Evolutionary conservation across 2,797 vertebrate genomes (phyloP).

Genomic region (Myotis pilosus): DNA sequence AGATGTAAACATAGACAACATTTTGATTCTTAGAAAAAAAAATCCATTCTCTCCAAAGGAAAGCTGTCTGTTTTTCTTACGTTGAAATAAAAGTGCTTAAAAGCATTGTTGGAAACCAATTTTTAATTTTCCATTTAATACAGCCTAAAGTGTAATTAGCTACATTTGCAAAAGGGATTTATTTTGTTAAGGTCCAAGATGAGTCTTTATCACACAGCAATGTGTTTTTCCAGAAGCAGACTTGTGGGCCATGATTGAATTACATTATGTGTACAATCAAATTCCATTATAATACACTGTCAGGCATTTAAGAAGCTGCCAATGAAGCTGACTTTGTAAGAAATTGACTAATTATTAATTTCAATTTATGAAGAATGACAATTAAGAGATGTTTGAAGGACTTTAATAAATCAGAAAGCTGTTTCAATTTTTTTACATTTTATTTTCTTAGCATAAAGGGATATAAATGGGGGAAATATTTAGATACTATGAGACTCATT

Average conservation of each 20-base stretch:
- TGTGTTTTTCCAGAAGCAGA: slow-evolving; percentile 44
- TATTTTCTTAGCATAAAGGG: slow-evolving; percentile 12
- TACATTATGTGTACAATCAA: not conserved
- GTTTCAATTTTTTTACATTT: slow-evolving; percentile 39
- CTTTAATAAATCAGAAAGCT: slow-evolving; percentile 51
- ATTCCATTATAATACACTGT: slow-evolving; percentile 16
- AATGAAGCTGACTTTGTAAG: slow-evolving; percentile 24
- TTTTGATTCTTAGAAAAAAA: not conserved
- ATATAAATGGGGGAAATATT: slow-evolving; percentile 29
- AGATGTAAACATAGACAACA: slow-evolving; percentile 1
- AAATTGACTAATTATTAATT: slow-evolving; percentile 16
- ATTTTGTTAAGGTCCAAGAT: slow-evolving; percentile 47
- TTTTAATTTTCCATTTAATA: slow-evolving; percentile 50
- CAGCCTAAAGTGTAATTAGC: slow-evolving; percentile 20
- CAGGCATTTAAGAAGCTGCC: not conserved
- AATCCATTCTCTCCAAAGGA: not conserved
- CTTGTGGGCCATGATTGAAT: not conserved
- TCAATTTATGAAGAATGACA: not conserved
- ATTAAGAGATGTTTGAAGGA: slow-evolving; percentile 59
- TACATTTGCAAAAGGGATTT: slow-evolving; percentile 43
- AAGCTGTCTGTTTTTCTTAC: slow-evolving; percentile 6
- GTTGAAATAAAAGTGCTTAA: slow-evolving; percentile 17
- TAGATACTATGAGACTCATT: not conserved
- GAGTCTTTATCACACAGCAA: slow-evolving; percentile 50
- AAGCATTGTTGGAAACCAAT: slow-evolving; percentile 2